phyloP scores from a whole-genome alignment of 2,797 vertebrate genomes.

The Gallirallus australis region DNA sequence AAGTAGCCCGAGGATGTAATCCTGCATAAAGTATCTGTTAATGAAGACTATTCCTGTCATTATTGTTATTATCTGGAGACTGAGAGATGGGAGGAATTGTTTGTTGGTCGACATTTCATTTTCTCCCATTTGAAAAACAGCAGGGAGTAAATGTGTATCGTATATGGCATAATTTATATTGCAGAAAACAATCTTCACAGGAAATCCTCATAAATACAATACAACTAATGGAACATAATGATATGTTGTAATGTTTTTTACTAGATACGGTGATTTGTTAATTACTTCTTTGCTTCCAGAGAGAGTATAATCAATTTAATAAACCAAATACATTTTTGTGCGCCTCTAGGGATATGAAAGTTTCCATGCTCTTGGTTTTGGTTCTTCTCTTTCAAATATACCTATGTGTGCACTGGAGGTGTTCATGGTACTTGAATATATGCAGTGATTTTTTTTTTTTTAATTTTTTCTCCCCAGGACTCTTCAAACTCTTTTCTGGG shows the following conservation, averaged over 20 bases:
- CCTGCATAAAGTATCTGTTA: neutral
- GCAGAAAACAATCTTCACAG: neutral
- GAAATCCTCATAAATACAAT: neutral
- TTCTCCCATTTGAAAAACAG: neutral
- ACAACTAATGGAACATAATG: neutral
- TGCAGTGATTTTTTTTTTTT: neutral
- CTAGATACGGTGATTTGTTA: neutral
- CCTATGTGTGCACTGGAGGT: neutral
- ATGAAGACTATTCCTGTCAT: neutral
- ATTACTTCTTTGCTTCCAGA: neutral
- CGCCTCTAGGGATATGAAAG: neutral
- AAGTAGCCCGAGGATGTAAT: neutral
- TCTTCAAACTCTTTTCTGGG: neutral
- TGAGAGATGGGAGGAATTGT: neutral
- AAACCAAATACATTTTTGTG: neutral
- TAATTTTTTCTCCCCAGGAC: neutral
- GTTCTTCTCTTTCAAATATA: neutral
- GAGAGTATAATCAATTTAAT: neutral
- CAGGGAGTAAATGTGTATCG: neutral
- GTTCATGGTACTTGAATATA: neutral
- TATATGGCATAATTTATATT: neutral
- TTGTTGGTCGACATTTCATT: neutral
- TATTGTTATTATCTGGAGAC: neutral
- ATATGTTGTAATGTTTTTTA: neutral
- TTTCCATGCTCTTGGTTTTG: neutral